Evolutionary conservation across 2,113 vertebrate genomes (phyloP), one percentile per base, ranked within the genome.

Genomic region (Ascaphus truei): DNA sequence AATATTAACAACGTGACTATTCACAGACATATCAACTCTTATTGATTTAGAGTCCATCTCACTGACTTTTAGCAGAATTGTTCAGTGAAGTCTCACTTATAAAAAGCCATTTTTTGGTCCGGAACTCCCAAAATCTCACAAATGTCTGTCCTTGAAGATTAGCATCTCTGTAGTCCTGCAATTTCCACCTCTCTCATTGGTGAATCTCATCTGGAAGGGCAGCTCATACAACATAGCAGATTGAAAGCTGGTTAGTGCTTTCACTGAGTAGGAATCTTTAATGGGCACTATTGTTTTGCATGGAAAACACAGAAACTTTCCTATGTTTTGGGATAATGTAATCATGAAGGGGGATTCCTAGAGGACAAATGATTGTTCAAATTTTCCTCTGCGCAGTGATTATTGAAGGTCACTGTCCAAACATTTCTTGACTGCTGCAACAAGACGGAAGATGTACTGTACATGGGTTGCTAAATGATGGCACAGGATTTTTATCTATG

Each of bases 331-430:
- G 11, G 56, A 69, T 69, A 69, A 59, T 50, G 55, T 41, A 51
- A 39, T 69, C 31, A 29, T 31, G 66, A 36, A 69, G 31, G 48
- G 66, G 66, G 56, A 60, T 51, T 69, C 45, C 23, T 36, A n/a
- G 43, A 69, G 56, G 43, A 50, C 56, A 69, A 51, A 18, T 18
- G 53, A 18, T 29, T 18, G 53, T 57, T 57, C 9, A 69, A 60
- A 51, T 59, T 43, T 69, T 69, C 66, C 55, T 60, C 52, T 59
- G 45, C 66, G 39, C n/a, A 69, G 56, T 56, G 53, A 69, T 69
- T 50, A 69, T 60, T 51, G 50, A 67, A 67, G 66, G 43, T 50
- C 56, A 50, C 13, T 10, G 9, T 55, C 26, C 12, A 31, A 55
- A 31, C 26, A 13, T 5, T 57, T 55, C 51, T 18, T 33, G 31